These are phyloP conservation scores for Molossus molossus DNA, from an alignment of 2,797 vertebrate species.

Conservation along the genomic window DNA sequence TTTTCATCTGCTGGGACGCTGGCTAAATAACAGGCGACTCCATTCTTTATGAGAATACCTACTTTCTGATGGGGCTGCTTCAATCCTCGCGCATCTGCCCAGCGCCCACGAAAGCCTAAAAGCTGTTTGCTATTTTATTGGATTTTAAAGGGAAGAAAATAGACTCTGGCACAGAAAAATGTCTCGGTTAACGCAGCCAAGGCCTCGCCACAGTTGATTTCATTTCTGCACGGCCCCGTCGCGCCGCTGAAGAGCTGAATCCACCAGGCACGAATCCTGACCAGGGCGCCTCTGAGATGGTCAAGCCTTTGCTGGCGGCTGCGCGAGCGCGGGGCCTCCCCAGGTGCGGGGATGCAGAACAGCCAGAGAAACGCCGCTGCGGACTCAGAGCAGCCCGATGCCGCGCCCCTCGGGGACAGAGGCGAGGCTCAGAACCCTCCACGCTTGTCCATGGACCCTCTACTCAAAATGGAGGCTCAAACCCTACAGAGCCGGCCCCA, in stretches of 20 bases:
- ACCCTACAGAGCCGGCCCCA: background rate
- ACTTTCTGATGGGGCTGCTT: background rate
- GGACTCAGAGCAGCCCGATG: background rate
- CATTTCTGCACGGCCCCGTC: background rate
- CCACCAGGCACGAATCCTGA: background rate
- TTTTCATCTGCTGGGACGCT: conserved; percentile 72
- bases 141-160: conserved; percentile 70
- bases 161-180: conserved; percentile 84
- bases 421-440: background rate
- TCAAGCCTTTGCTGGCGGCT: background rate
- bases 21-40: conserved; percentile 64
- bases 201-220: conserved; percentile 57
- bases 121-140: conserved; percentile 86
- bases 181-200: conserved; percentile 28
- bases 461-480: conserved; percentile 73
- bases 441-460: background rate
- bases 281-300: background rate
- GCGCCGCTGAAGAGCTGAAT: background rate
- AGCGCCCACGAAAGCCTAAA: conserved; percentile 64
- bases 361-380: background rate
- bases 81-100: background rate
- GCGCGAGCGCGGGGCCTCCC: background rate
- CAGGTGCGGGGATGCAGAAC: background rate
- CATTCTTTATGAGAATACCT: conserved; percentile 47
- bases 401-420: background rate